Evolutionary conservation across 2,113 vertebrate species (phyloP).

Genomic region (Neolamprologus longior): DNA sequence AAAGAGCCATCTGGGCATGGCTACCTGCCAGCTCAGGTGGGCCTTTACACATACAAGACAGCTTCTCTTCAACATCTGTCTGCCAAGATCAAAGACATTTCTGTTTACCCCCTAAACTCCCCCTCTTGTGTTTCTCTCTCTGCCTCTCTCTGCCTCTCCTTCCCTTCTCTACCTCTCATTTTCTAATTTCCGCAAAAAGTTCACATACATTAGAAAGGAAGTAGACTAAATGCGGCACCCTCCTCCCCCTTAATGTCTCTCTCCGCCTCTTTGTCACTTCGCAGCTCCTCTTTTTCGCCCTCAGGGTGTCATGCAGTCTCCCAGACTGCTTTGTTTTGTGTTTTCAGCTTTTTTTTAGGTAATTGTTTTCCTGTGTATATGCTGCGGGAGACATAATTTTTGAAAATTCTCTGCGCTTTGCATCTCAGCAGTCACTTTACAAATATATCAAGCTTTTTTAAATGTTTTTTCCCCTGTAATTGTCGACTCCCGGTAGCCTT

Average conservation of each 20-base stretch:
- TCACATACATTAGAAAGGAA: slow-evolving; percentile 23
- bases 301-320: slow-evolving; percentile 21
- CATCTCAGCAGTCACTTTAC: slow-evolving; percentile 6
- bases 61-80: slow-evolving; percentile 61
- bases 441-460: not conserved
- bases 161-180: not conserved
- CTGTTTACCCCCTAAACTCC: slow-evolving; percentile 40
- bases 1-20: slow-evolving; percentile 64
- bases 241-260: slow-evolving; percentile 35
- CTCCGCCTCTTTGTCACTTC: slow-evolving; percentile 49
- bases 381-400: slow-evolving; percentile 24
- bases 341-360: slow-evolving; percentile 24
- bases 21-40: slow-evolving; percentile 73
- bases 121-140: not conserved
- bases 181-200: not conserved
- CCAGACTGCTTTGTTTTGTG: slow-evolving; percentile 24
- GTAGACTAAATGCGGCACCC: not conserved
- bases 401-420: not conserved
- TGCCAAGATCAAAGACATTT: slow-evolving; percentile 55
- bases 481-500: not conserved
- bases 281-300: not conserved
- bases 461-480: not conserved
- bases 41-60: slow-evolving; percentile 63
- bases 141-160: not conserved
- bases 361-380: slow-evolving; percentile 29